Base-by-base conservation (phyloP, 1,140 invertebrate species). In the Glossosoma conforme region DNA sequence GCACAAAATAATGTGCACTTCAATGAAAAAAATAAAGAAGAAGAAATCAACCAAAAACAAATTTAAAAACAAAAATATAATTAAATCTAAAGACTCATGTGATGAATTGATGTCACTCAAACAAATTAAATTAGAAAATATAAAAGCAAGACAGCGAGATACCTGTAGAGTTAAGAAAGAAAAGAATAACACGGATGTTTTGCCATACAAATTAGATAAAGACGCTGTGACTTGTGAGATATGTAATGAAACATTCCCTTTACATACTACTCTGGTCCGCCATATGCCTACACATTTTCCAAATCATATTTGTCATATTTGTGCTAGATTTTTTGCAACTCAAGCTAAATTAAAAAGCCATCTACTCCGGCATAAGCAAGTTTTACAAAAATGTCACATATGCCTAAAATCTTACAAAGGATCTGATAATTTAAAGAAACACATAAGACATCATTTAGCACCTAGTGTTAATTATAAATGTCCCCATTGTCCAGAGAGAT, bases 401-500 rank as follows among this genome's bases (percentile, higher is more conserved):
- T 61, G 60, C 28, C 25, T 53, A 2, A 55, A 55, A 52, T 14
- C 41, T 10, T 58, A 51, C 25, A 55, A 58, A 20, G 51, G 46
- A 9, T 14, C 10, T 8, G 43, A 45, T n/a, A 56, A 54, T 30
- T 41, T 55, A 38, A 44, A 44, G 19, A 33, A 28, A 9, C 60
- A 61, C 38, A 50, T 50, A 21, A 40, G 24, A 22, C 11, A 24
- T 1, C 60, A 61, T 30, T 44, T 59, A n/a, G 62, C 65, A 2
- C 47, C 62, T 1, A 56, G 51, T 13, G 5, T 10, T 30, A 43
- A 61, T 3, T 64, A 75, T 61, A 74, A 72, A 53, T 75, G 72
- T 32, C 70, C 69, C 0, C 68, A 72, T 17, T 75, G 72, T 50
- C 68, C 70, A 0, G 65, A 72, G 50, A 68, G 72, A 35, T 75